Evolutionary conservation across 2,888 invertebrate species (phyloP).

Genomic region (Liodrosophila aerea): DNA sequence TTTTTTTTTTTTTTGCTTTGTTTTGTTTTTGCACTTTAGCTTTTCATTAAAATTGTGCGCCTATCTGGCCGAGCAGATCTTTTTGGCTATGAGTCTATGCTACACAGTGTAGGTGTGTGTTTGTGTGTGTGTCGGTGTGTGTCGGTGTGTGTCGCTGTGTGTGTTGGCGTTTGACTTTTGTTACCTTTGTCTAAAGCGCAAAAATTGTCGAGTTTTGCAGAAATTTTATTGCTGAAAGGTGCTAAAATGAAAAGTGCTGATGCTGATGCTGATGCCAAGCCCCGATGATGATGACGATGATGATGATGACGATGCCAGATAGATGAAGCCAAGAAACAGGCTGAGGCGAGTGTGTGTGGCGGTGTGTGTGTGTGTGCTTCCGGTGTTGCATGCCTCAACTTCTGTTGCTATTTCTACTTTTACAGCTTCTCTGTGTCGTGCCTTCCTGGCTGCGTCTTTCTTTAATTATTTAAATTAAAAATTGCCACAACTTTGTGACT

Average conservation of each 20-base stretch:
- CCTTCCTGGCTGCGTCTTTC: constrained; percentile 29
- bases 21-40: constrained; percentile 28
- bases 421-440: too few relatives aligned
- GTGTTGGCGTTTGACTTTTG: constrained; percentile 46
- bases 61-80: constrained; percentile 63
- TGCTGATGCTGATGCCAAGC: constrained; percentile 31
- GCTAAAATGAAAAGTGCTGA: constrained; percentile 77
- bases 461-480: constrained; percentile 76
- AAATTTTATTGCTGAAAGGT: constrained; percentile 76
- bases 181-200: constrained; percentile 74
- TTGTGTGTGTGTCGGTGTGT: constrained; percentile 10
- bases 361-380: constrained; percentile 14
- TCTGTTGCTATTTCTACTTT: not conserved
- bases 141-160: constrained; percentile 15
- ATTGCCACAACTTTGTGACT: constrained; percentile 54
- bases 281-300: constrained; percentile 14
- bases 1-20: constrained; percentile 10
- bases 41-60: constrained; percentile 73
- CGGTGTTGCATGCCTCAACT: constrained; percentile 8
- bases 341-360: constrained; percentile 6
- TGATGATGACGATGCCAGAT: constrained; percentile 13
- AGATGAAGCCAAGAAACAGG: not conserved
- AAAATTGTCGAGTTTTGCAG: constrained; percentile 74
- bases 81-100: constrained; percentile 52
- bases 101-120: constrained; percentile 5